Evolutionary conservation across 1,140 invertebrate species (phyloP).

Genomic region (Eriosoma lanigerum): DNA sequence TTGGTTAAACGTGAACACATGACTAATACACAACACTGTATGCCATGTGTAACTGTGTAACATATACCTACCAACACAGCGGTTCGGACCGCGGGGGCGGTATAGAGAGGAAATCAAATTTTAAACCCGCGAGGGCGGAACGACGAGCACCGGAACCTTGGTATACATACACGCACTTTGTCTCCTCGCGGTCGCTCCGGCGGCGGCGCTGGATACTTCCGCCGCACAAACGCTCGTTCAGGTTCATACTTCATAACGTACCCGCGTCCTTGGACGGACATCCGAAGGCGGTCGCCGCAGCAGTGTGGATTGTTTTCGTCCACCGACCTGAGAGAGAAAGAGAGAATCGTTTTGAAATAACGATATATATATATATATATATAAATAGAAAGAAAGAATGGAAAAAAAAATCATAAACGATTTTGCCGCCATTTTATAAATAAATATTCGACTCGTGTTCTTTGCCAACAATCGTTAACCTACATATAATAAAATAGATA

Average conservation of each 20-base stretch:
- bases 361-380: not conserved
- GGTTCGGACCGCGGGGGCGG: not conserved
- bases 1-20: no score
- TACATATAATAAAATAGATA: conserved; percentile 34
- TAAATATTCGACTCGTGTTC: conserved; percentile 5
- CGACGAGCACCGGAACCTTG: conserved; percentile 9
- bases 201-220: not conserved
- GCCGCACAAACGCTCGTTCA: not conserved
- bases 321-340: no score
- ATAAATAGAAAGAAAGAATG: not conserved
- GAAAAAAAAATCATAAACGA: conserved; percentile 24
- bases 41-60: no score
- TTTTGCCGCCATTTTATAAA: conserved; percentile 43
- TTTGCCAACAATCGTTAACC: conserved; percentile 36
- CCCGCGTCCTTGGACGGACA: not conserved
- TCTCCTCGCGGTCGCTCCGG: not conserved
- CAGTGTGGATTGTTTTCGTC: conserved; percentile 19
- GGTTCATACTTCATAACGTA: not conserved
- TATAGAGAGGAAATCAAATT: conserved; percentile 1
- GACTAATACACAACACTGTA: no score
- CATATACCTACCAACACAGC: not conserved
- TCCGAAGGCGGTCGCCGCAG: not conserved
- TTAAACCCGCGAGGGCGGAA: not conserved
- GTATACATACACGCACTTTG: not conserved
- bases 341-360: not conserved